phyloP scores from a whole-genome alignment of 2,797 vertebrate genomes.

The Gymnodraco acuticeps region DNA sequence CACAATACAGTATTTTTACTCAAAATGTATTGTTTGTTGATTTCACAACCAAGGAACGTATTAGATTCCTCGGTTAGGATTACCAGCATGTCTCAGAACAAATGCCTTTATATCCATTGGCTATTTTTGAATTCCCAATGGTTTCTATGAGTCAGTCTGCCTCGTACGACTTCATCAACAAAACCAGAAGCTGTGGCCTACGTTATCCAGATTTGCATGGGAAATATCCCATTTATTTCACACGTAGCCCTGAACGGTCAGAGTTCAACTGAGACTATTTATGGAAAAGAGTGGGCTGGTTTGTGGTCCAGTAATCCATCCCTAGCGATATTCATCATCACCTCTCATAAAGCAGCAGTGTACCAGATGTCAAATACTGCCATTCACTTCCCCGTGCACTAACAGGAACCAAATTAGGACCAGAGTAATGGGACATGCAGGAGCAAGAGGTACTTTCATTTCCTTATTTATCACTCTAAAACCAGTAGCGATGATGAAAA shows the following conservation, averaged over 20 bases:
- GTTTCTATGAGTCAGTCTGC: conserved; percentile 48
- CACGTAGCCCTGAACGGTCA: conserved; percentile 49
- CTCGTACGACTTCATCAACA: conserved; percentile 57
- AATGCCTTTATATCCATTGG: conserved; percentile 32
- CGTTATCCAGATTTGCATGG: conserved; percentile 50
- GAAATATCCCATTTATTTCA: conserved; percentile 62
- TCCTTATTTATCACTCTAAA: conserved; percentile 40
- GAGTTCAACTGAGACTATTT: conserved; percentile 62
- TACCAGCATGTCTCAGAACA: conserved; percentile 32
- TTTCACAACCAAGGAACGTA: conserved; percentile 37
- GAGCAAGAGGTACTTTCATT: conserved; percentile 28
- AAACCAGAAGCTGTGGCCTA: conserved; percentile 55
- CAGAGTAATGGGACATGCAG: conserved; percentile 44
- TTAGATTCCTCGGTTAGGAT: conserved; percentile 23
- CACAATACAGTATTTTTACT: conserved; percentile 25
- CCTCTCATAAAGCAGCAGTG: conserved; percentile 47
- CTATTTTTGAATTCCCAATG: conserved; percentile 44
- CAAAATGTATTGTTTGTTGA: conserved; percentile 42
- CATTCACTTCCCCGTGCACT: conserved; percentile 25
- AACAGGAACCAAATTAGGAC: conserved; percentile 54
- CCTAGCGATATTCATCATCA: conserved; percentile 55
- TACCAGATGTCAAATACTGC: conserved; percentile 48
- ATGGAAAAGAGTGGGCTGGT: conserved; percentile 56
- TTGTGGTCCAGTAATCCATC: conserved; percentile 58
- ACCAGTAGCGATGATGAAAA: conserved; percentile 6